Percentiles rank a stretch among this genome's conserved stretches.
These are phyloP conservation scores for Apeltes quadracus DNA, from an alignment of 2,113 vertebrate species.

Conservation along the genomic window DNA sequence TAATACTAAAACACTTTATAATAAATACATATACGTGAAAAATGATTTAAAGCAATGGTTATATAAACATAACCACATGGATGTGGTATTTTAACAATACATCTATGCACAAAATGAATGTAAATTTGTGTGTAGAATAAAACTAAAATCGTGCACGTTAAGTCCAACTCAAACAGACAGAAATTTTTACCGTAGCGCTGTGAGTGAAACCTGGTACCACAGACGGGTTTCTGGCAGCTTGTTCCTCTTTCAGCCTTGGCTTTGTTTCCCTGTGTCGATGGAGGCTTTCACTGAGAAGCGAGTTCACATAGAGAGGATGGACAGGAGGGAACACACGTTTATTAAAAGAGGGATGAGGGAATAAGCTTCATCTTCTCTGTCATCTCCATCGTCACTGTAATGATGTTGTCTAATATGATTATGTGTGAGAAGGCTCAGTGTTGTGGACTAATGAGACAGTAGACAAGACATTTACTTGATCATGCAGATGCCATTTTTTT, in stretches of 20 bases:
- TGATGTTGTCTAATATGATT: conserved; percentile 47
- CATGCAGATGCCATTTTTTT: background rate
- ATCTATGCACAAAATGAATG: background rate
- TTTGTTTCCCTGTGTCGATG: conserved; percentile 2
- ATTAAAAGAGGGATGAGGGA: conserved; percentile 30
- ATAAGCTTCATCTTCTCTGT: conserved; percentile 46
- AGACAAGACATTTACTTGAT: background rate
- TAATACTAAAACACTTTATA: background rate
- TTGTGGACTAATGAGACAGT: background rate
- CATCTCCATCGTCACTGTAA: conserved; percentile 42
- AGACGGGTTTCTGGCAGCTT: conserved; percentile 10
- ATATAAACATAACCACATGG: fast-evolving
- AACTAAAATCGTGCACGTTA: background rate
- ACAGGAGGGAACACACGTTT: conserved; percentile 1
- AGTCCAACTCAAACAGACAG: background rate
- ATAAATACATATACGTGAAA: background rate
- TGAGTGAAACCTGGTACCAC: background rate
- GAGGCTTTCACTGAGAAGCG: background rate
- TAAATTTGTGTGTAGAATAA: background rate
- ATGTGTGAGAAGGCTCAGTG: conserved; percentile 14
- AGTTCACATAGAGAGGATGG: background rate
- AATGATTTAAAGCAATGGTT: background rate
- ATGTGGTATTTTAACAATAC: background rate
- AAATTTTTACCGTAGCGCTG: conserved; percentile 38
- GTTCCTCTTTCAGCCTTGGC: background rate